These are phyloP conservation scores for Sinohyriopsis cumingii DNA, from an alignment of 2,888 invertebrate species.

Conservation along the genomic window DNA sequence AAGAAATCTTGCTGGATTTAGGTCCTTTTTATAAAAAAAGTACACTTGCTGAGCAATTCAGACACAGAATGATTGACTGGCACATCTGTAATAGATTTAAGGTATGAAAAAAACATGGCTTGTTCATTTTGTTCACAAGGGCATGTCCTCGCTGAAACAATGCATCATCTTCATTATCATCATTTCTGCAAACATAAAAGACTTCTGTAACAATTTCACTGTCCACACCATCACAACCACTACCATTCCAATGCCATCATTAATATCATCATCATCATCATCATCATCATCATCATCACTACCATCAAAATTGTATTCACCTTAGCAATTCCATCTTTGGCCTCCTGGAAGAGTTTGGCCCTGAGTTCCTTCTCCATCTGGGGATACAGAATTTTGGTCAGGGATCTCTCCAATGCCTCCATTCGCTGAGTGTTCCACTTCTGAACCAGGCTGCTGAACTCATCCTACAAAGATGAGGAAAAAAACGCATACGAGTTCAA, in stretches of 20 bases:
- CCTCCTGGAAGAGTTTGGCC: conserved; percentile 85
- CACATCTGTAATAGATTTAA: no score
- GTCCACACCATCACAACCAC: no score
- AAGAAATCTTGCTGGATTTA: no score
- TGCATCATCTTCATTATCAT: no score
- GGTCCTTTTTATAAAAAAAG: no score
- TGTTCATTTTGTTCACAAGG: no score
- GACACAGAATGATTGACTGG: no score
- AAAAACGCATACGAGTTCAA: background rate
- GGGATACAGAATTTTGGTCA: conserved; percentile 90
- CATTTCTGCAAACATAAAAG: no score
- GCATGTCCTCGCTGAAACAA: no score
- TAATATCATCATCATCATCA: background rate
- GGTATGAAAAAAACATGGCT: no score
- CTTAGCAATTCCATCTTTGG: conserved; percentile 77
- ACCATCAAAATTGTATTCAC: conserved; percentile 40
- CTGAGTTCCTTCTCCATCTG: conserved; percentile 90
- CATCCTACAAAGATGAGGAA: conserved; percentile 77
- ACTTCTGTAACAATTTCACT: no score
- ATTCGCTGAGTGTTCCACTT: conserved; percentile 95
- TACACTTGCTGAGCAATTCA: no score
- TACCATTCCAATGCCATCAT: background rate
- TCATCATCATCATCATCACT: background rate
- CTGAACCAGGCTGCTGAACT: conserved; percentile 84
- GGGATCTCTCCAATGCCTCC: conserved; percentile 89